Percentiles rank a stretch among this genome's conserved stretches.
Evolutionary conservation across 2,888 invertebrate species (phyloP).

Genomic region (Melangyna quadrimaculata): DNA sequence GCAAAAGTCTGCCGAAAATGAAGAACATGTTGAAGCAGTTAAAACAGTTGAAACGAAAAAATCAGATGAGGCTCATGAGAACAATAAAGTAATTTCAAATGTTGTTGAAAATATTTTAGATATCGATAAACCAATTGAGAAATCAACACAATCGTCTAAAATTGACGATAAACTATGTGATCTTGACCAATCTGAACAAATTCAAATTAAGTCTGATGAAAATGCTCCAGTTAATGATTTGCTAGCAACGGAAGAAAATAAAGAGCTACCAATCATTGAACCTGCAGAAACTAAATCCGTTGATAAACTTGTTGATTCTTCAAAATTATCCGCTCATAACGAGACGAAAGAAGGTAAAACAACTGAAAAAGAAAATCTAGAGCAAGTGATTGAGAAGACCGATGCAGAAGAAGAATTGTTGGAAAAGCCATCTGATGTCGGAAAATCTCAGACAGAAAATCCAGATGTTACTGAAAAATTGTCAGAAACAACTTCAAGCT

Average conservation of each 20-base stretch:
- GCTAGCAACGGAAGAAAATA: background rate
- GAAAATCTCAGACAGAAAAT: background rate
- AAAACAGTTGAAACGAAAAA: background rate
- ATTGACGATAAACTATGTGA: background rate
- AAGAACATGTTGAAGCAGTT: background rate
- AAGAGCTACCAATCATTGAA: background rate
- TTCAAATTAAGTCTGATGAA: background rate
- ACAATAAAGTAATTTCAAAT: background rate
- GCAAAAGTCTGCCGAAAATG: background rate
- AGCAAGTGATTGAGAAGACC: background rate
- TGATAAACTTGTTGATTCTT: background rate
- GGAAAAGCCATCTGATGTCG: background rate
- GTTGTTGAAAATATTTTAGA: background rate
- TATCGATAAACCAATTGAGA: background rate
- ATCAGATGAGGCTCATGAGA: background rate
- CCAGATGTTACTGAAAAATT: background rate
- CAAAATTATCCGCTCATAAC: background rate
- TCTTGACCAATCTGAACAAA: background rate
- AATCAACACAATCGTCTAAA: background rate
- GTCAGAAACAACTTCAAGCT: background rate
- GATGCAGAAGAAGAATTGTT: no score
- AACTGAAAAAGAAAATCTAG: background rate
- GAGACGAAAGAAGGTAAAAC: background rate
- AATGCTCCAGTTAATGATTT: background rate
- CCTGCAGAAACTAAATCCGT: background rate